Conservation (phyloP, 2,888 invertebrate genomes). For the Endotricha flammealis region DNA sequence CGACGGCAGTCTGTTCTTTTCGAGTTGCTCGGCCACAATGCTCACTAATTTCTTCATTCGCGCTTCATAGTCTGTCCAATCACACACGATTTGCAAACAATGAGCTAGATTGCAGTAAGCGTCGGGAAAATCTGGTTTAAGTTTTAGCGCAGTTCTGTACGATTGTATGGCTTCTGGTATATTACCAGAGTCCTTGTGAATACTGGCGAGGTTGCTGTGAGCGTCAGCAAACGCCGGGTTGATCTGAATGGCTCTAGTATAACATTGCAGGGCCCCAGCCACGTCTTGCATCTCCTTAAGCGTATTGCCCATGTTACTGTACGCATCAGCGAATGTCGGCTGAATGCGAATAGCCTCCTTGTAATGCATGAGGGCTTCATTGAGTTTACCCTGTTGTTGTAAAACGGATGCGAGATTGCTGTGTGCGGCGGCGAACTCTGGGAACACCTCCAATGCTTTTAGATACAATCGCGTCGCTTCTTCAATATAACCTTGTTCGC, state of each 20-base stretch:
- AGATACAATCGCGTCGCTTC: constrained; percentile 97
- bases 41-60: constrained; percentile 97
- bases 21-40: constrained; percentile 98
- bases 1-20: constrained; percentile 97
- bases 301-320: constrained; percentile 99
- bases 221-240: constrained; percentile 99
- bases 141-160: constrained; percentile 96
- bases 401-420: constrained; percentile 98
- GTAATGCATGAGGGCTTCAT: constrained; percentile 98
- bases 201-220: constrained; percentile 98
- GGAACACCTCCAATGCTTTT: constrained; percentile 95
- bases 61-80: constrained; percentile 98
- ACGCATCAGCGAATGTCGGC: constrained; percentile 99
- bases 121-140: constrained; percentile 99
- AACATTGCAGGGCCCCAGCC: constrained; percentile 97
- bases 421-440: constrained; percentile 99
- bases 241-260: constrained; percentile 98
- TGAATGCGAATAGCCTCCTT: constrained; percentile 99
- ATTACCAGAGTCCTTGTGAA: constrained; percentile 99
- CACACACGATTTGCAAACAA: constrained; percentile 99
- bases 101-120: constrained; percentile 99
- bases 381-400: constrained; percentile 98
- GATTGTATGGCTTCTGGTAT: constrained; percentile 99
- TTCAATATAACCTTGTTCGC: constrained; percentile 98
- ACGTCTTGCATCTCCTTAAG: constrained; percentile 99